phyloP scores from a whole-genome alignment of 2,888 invertebrate species.

The Xanthia togata region DNA sequence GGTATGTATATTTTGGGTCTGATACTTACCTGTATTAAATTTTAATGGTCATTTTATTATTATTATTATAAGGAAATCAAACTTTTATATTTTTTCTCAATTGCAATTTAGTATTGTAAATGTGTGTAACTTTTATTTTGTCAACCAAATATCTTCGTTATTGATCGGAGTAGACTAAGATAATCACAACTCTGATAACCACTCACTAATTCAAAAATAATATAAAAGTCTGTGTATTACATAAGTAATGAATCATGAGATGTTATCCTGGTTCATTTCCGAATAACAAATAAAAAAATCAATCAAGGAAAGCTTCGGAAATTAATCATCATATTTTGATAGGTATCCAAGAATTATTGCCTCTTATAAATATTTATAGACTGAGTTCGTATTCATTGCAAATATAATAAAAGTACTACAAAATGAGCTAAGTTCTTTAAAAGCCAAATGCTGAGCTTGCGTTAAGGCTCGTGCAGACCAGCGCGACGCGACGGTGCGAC shows the following conservation, averaged over 20 bases:
- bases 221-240: constrained; percentile 30
- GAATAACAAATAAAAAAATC: constrained; percentile 49
- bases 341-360: constrained; percentile 43
- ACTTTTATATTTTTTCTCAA: background rate
- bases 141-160: background rate
- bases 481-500: too few species aligned
- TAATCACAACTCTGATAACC: background rate
- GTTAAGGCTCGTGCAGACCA: too few species aligned
- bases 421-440: constrained; percentile 37
- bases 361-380: constrained; percentile 43
- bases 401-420: constrained; percentile 27
- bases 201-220: constrained; percentile 18
- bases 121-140: constrained; percentile 4
- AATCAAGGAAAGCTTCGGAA: constrained; percentile 45
- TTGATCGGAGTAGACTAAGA: background rate
- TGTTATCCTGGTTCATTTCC: constrained; percentile 38
- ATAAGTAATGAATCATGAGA: constrained; percentile 21
- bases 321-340: constrained; percentile 52
- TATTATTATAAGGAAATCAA: background rate
- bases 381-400: constrained; percentile 25
- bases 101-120: background rate
- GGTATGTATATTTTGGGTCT: background rate
- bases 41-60: too few species aligned
- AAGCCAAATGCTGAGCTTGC: constrained; percentile 33
- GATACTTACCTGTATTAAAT: background rate